Conservation (phyloP, 2,113 vertebrate genomes). For the Seriola dumerili region DNA sequence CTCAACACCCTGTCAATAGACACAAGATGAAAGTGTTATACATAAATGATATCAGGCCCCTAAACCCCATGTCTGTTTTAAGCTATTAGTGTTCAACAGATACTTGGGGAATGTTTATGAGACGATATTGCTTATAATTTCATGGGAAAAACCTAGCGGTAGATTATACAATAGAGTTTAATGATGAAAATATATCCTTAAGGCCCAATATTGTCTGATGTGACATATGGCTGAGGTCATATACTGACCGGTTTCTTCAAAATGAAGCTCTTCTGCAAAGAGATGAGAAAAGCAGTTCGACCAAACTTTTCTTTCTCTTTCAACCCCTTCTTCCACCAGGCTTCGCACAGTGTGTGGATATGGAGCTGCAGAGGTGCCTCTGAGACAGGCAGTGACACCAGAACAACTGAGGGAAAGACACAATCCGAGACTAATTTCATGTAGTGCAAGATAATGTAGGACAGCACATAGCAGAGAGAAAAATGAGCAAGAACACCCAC, state of each 20-base stretch:
- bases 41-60: background rate
- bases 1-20: slow-evolving; percentile 83
- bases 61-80: background rate
- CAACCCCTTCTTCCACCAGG: slow-evolving; percentile 94
- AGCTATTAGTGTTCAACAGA: background rate
- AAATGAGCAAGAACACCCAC: slow-evolving; percentile 76
- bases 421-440: background rate
- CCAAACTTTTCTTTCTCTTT: slow-evolving; percentile 91
- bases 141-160: background rate
- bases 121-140: background rate
- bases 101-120: background rate
- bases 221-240: background rate
- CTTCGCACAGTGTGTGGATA: slow-evolving; percentile 86
- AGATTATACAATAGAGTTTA: background rate
- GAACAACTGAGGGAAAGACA: slow-evolving; percentile 81
- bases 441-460: background rate
- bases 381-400: slow-evolving; percentile 83
- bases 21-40: background rate
- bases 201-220: too few species aligned
- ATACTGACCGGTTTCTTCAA: slow-evolving; percentile 85
- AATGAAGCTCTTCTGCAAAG: slow-evolving; percentile 88
- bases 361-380: slow-evolving; percentile 79
- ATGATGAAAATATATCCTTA: background rate
- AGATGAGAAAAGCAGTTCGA: slow-evolving; percentile 86
- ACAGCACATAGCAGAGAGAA: background rate